Base-by-base conservation (phyloP, 2,888 invertebrate species). In the Epsilonema sp. region DNA sequence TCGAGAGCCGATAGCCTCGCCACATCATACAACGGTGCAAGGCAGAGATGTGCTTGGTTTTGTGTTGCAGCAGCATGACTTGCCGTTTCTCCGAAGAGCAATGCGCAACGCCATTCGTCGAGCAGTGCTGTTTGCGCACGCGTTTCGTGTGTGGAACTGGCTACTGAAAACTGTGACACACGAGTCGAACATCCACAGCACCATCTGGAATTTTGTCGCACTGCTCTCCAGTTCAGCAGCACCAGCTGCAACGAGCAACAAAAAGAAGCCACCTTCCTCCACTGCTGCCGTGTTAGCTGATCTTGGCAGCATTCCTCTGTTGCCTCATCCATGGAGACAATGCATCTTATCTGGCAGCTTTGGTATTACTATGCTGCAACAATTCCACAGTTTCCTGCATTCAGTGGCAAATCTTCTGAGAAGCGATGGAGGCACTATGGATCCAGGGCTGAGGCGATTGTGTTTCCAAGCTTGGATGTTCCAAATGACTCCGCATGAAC, bases 121-220 rank as follows among this genome's bases (percentile, higher is more conserved):
- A 56, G 72, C 75, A 2, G 71, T 58, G 19, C 46, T 53, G 19
- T 59, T 60, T 44, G 50, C 59, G n/a, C 58, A 59, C 45, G 55
- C 57, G 41, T 59, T 63, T 39, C 58, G 80, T 75, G 87, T 89
- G 0, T 72, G 92, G 55, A 90, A 90, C 65, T 97, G 94, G 94
- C 69, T 97, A 22, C 69, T 94, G 41, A 8, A 37, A 24, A n/a
- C 36, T 26, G 44, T 44, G 3, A 37, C 44, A 4, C 19, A 36
- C 2, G 45, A 45, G 20, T 78, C 80, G 3, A 82, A 85, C 62
- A 74, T 94, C 21, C 90, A 92, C 59, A 92, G 94, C 68, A 74
- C 92, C 11, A 75, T 94, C 65, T 92, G 92, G 92, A 89, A 86
- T 82, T 87, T 90, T 65, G 83, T 87, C 22, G 78, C 79, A 16